These are phyloP conservation scores for Trachelus troglodyta DNA, from an alignment of 2,888 invertebrate genomes.

Conservation along the genomic window DNA sequence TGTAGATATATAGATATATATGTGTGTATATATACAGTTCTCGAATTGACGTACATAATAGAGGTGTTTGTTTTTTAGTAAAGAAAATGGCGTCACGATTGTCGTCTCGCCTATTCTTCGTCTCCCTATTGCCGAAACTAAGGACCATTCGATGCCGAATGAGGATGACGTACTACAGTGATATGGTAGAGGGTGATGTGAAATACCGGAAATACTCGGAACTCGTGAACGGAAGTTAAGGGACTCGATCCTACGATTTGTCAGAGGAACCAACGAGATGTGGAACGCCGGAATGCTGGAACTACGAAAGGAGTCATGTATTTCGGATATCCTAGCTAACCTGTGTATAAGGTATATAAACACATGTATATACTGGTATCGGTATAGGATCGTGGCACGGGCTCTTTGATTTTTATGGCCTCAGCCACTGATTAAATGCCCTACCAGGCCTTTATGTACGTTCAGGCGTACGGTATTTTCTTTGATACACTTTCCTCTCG, in stretches of 20 bases:
- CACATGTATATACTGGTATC: not conserved
- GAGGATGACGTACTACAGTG: not conserved
- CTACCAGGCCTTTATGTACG: not conserved
- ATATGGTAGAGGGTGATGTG: not conserved
- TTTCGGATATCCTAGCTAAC: not conserved
- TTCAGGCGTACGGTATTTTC: constrained; percentile 4
- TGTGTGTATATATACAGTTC: not conserved
- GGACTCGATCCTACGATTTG: not conserved
- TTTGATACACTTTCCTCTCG: constrained; percentile 5
- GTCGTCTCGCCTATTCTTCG: not conserved
- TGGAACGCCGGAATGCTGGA: not conserved
- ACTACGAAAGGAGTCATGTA: not conserved
- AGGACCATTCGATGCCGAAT: too few species aligned
- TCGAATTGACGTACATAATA: not conserved
- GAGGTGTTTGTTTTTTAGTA: not conserved
- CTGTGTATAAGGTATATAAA: not conserved
- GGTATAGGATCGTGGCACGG: constrained; percentile 8
- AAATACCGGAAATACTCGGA: not conserved
- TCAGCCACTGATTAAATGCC: constrained; percentile 10
- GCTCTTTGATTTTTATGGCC: constrained; percentile 12
- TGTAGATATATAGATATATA: too few species aligned
- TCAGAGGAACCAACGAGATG: not conserved
- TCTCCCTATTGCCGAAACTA: not conserved
- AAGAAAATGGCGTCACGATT: not conserved
- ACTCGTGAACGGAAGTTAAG: not conserved